Evolutionary conservation across 2,113 vertebrate species (phyloP), one percentile per base, ranked within the genome.

Genomic region (Meriones unguiculatus): DNA sequence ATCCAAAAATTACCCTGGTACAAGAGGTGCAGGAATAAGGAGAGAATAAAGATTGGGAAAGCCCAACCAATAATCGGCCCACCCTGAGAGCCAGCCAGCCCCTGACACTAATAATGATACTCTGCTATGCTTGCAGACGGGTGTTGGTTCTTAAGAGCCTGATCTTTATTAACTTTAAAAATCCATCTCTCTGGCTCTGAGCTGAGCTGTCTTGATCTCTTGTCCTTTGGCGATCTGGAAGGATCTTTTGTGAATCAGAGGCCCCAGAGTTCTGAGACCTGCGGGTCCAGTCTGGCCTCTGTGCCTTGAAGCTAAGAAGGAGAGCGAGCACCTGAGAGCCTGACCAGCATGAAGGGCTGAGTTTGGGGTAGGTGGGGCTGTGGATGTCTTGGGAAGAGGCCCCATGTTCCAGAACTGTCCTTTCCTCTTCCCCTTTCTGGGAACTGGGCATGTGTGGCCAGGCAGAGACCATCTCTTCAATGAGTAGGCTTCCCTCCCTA

Each of bases 81-180:
- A 46, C 46, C 46, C 46, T 46, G 46, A 46, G 46, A 46, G 4
- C 46, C 46, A 46, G 46, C 46, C 5, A 46, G 46, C 46, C 46
- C 46, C 46, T 46, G 46, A 5, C 46, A 46, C 46, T 46, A 46
- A 46, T 46, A 46, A 46, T 46, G 46, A 46, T 46, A 46, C 46
- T 46, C 5, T 5, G 46, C 46, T 46, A 46, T 46, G 46, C 46
- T 46, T 46, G 46, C 46, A 46, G 46, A 46, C 46, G 46, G 46
- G 46, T 46, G 46, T 50, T 38, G 30, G n/a, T 62, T 96, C 67
- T 76, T 69, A 95, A 77, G 73, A 41, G 64, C 54, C 28, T 0
- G 11, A 41, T 90, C 87, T 97, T 95, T 97, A 97, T 96, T 95
- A 91, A 87, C 38, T 62, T 69, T 50, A 52, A 92, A 94, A 76